These are phyloP conservation scores for Arremon brunneinucha DNA, from an alignment of 2,797 vertebrate genomes.

Conservation along the genomic window DNA sequence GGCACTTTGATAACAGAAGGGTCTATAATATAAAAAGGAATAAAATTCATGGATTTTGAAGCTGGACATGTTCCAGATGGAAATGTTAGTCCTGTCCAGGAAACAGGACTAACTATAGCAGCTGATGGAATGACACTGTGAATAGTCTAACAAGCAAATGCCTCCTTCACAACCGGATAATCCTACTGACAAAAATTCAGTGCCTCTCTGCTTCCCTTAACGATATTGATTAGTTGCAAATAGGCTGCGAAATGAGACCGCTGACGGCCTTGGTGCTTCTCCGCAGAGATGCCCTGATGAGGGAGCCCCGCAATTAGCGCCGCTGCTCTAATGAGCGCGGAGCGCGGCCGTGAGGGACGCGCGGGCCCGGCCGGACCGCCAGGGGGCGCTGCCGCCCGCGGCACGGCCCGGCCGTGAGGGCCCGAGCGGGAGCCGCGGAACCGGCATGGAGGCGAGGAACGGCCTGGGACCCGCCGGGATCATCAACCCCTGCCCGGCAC, in stretches of 20 bases:
- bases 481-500: background rate
- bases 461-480: fast-evolving
- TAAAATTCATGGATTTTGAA: background rate
- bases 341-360: background rate
- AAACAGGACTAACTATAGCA: background rate
- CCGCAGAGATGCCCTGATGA: background rate
- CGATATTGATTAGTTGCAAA: background rate
- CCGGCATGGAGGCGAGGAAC: fast-evolving
- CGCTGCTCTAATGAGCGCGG: background rate
- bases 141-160: background rate
- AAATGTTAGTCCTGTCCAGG: background rate
- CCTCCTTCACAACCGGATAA: background rate
- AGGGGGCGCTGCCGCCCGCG: background rate
- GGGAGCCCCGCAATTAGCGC: background rate
- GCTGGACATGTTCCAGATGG: background rate
- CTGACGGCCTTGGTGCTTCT: background rate
- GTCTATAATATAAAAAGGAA: background rate
- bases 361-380: background rate
- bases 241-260: fast-evolving
- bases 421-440: fast-evolving
- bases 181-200: background rate
- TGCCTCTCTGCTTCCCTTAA: too few relatives aligned
- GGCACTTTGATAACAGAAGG: background rate
- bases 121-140: background rate
- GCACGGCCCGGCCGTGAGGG: background rate